Evolutionary conservation across 2,888 invertebrate genomes (phyloP).

Genomic region (Mimumesa dahlbomi): DNA sequence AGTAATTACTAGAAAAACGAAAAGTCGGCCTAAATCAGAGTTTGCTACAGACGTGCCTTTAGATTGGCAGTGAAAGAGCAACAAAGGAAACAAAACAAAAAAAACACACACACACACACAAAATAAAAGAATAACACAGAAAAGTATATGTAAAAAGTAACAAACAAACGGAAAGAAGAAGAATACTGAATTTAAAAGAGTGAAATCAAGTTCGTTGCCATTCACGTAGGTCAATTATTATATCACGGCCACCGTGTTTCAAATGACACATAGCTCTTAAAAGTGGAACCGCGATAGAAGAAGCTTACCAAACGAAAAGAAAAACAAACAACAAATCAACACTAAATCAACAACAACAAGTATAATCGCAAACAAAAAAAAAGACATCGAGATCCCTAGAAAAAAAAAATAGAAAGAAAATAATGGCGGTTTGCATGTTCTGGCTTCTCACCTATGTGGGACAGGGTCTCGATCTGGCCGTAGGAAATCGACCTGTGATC

Average conservation of each 20-base stretch:
- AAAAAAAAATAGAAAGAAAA: conserved; percentile 14
- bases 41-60: conserved; percentile 56
- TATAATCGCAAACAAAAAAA: neutral
- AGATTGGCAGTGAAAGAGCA: conserved; percentile 41
- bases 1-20: too few species aligned
- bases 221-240: conserved; percentile 43
- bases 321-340: conserved; percentile 16
- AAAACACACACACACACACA: neutral
- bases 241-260: conserved; percentile 15
- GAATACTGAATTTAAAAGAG: too few species aligned
- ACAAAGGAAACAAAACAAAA: neutral
- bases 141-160: neutral
- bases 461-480: conserved; percentile 74
- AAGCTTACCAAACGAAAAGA: conserved; percentile 13
- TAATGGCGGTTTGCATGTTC: conserved; percentile 76
- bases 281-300: neutral
- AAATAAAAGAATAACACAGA: conserved; percentile 1
- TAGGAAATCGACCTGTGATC: conserved; percentile 72
- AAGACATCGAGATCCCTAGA: neutral
- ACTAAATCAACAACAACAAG: neutral
- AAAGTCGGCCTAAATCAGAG: conserved; percentile 57
- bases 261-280: too few species aligned
- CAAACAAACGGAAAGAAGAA: neutral
- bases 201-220: conserved; percentile 20
- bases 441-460: conserved; percentile 77